These are phyloP conservation scores for Acanthiza pusilla DNA, from an alignment of 2,797 vertebrate species.

Conservation along the genomic window DNA sequence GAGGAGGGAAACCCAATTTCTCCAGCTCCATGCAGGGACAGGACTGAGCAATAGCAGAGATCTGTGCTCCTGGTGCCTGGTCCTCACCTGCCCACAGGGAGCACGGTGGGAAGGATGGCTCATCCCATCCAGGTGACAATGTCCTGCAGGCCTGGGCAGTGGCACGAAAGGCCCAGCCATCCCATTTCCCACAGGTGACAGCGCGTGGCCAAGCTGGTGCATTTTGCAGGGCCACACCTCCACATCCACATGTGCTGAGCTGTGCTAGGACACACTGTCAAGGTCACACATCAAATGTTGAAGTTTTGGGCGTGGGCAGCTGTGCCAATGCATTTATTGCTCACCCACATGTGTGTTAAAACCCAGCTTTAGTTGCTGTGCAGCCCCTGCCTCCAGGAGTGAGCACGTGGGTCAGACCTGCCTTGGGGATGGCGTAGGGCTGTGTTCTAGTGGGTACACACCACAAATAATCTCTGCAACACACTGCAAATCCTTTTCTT, in stretches of 20 bases:
- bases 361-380: not conserved
- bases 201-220: rapidly evolving
- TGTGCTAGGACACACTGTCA: not conserved
- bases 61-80: not conserved
- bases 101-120: not conserved
- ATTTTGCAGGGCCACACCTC: not conserved
- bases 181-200: not conserved
- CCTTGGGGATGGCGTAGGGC: not conserved
- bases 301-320: not conserved
- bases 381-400: not conserved
- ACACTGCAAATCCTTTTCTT: not conserved
- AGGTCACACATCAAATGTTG: not conserved
- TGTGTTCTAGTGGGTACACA: not conserved
- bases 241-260: not conserved
- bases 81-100: not conserved
- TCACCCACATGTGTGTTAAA: not conserved
- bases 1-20: not conserved
- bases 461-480: not conserved
- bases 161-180: not conserved
- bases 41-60: not conserved
- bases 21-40: not conserved
- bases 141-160: not conserved
- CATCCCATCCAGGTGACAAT: not conserved
- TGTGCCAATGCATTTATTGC: not conserved
- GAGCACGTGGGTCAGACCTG: not conserved